phyloP scores from a whole-genome alignment of 2,797 vertebrate species.

The Decapterus maruadsi region DNA sequence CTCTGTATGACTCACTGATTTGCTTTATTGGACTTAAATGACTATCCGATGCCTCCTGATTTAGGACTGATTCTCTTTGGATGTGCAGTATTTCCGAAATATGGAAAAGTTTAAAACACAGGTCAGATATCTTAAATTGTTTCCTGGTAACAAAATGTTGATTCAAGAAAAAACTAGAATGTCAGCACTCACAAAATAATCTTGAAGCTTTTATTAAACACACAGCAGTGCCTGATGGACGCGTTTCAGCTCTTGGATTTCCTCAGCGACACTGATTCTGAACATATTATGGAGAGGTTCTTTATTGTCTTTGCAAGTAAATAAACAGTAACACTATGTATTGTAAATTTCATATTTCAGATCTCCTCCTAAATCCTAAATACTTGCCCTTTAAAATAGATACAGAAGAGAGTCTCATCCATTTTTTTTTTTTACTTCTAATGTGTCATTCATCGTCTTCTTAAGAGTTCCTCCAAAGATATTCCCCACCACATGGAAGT shows the following conservation, averaged over 20 bases:
- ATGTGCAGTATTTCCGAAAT: constrained; percentile 17
- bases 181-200: too few species aligned
- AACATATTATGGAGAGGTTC: too few species aligned
- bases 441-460: constrained; percentile 4
- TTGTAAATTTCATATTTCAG: background rate
- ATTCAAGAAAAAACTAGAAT: background rate
- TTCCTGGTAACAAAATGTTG: constrained; percentile 17
- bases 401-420: too few species aligned
- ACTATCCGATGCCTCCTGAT: constrained; percentile 15
- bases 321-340: background rate
- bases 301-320: too few species aligned
- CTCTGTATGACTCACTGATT: constrained; percentile 44
- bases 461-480: constrained; percentile 12
- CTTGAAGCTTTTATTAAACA: too few species aligned
- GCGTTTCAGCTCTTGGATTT: too few species aligned
- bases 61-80: constrained; percentile 11
- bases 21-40: constrained; percentile 17
- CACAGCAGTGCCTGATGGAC: too few species aligned
- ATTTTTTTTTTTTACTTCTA: too few species aligned
- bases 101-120: constrained; percentile 15
- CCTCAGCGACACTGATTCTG: too few species aligned
- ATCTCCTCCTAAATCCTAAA: background rate
- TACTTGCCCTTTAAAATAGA: background rate
- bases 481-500: constrained; percentile 26
- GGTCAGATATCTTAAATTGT: constrained; percentile 16